These are phyloP conservation scores for Pangasius sanitwongsei DNA, from an alignment of 2,797 vertebrate species.

Conservation along the genomic window DNA sequence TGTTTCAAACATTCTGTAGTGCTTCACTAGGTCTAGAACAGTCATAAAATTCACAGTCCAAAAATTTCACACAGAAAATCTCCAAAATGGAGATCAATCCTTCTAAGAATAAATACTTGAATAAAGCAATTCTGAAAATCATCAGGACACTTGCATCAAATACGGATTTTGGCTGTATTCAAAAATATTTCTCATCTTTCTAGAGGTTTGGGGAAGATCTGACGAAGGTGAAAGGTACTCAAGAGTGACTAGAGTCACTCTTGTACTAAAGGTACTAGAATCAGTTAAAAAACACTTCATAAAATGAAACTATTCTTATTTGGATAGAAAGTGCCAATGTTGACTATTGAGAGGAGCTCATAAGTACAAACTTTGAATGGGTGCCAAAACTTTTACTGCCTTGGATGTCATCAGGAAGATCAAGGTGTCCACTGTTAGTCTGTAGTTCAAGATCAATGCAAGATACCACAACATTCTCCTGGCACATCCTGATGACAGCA, in stretches of 20 bases:
- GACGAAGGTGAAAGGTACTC: background rate
- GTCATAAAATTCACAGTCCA: background rate
- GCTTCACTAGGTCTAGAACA: background rate
- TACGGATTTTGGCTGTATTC: background rate
- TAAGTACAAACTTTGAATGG: background rate
- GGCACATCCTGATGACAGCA: background rate
- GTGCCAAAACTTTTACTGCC: background rate
- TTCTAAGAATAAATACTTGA: conserved; percentile 29
- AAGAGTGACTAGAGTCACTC: background rate
- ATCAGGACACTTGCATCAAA: background rate
- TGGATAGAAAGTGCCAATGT: background rate
- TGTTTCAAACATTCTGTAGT: background rate
- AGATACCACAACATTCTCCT: background rate
- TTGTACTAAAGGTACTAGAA: background rate
- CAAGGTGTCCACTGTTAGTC: background rate
- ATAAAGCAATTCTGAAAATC: background rate
- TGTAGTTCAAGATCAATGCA: background rate
- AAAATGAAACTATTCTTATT: background rate
- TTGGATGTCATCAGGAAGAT: background rate
- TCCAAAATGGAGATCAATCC: background rate
- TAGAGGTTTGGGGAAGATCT: background rate
- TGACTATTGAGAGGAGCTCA: background rate
- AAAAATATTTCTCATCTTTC: background rate
- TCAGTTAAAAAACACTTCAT: background rate
- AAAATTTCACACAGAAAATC: background rate